phyloP scores from a whole-genome alignment of 1,140 invertebrate species.

The Aphaenogaster rudis region DNA sequence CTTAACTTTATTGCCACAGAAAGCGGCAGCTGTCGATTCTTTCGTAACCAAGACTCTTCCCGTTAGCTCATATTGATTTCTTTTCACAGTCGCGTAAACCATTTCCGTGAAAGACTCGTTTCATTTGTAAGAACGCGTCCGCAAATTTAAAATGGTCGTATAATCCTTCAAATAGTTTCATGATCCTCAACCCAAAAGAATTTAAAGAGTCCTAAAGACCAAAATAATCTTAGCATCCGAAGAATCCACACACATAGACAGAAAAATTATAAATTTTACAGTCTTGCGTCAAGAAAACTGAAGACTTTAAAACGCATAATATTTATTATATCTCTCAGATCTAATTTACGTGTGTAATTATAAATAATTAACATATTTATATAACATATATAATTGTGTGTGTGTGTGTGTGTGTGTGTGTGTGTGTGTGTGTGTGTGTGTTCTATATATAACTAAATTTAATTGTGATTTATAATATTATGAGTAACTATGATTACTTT shows the following conservation, averaged over 20 bases:
- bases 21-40: conserved; percentile 67
- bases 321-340: background rate
- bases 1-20: conserved; percentile 69
- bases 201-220: background rate
- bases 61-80: conserved; percentile 60
- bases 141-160: conserved; percentile 21
- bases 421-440: too few species aligned
- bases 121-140: conserved; percentile 23
- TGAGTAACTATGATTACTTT: background rate
- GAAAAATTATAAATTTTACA: conserved; percentile 23
- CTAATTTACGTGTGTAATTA: background rate
- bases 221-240: background rate
- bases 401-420: too few species aligned
- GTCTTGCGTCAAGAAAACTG: background rate
- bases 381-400: too few species aligned
- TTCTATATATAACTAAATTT: background rate
- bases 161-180: background rate
- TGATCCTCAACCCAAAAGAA: background rate
- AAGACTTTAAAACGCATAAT: background rate
- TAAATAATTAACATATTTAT: background rate
- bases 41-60: conserved; percentile 35
- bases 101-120: conserved; percentile 44
- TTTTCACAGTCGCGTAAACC: conserved; percentile 52
- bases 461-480: conserved; percentile 4
- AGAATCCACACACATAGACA: background rate